Evolutionary conservation across 2,888 invertebrate species (phyloP), one percentile per base, ranked within the genome.

Genomic region (Aporophyla lueneburgensis): DNA sequence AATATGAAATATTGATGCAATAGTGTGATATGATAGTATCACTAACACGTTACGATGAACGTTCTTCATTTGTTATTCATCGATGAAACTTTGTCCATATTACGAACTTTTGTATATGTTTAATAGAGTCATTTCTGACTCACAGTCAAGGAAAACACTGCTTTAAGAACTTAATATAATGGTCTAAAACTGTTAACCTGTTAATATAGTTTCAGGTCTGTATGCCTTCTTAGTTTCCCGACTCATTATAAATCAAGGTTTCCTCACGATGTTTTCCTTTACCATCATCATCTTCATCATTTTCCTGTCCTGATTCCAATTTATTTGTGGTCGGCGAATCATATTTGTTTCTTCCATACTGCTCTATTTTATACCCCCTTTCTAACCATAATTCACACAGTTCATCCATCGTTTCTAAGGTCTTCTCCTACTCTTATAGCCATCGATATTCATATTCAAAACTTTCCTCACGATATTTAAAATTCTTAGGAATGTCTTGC

Each of bases 1-100:
- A 16, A 54, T 24, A 24, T 76, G 24, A 74, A 43, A 74, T 74
- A 73, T 73, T 51, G 74, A 43, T 59, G 74, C 51, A 73, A 73
- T 59, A 16, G 7, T 54, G 7, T 16, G 49, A 24, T 27, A 54
- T 33, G 59, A 59, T 59, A 46, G n/a, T 49, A 49, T 24, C 9
- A 16, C 46, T 27, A 27, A 14, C 5, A 54, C 53, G 53, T 49
- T 53, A 63, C 24, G 9, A 10, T n/a, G 46, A 21, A 46, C n/a
- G 43, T 19, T 46, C 0, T 53, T 24, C 19, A 72, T 51, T 51
- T 27, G 59, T 59, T 74, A n/a, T 40, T 72, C 16, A 53, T 53
- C 24, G 19, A 56, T 24, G n/a, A n/a, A 33, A 12, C 12, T 43
- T 56, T 63, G 33, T 12, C 2, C 3, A 10, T 24, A 14, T 21